phyloP scores from a whole-genome alignment of 2,888 invertebrate genomes.

The Minunthozetes semirufus region DNA sequence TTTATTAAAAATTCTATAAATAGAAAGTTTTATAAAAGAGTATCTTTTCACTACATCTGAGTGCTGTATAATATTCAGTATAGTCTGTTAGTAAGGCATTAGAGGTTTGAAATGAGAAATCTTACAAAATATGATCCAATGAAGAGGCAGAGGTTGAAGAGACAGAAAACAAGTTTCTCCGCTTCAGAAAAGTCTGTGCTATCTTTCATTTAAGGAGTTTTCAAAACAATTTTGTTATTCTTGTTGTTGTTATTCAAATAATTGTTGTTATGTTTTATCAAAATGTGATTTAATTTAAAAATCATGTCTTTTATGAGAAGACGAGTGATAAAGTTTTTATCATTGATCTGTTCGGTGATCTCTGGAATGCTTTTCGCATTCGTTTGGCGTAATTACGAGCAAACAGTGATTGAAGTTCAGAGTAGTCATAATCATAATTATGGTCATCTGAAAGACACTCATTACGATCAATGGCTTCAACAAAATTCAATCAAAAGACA shows the following conservation, averaged over 20 bases:
- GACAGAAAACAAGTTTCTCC: too few species aligned
- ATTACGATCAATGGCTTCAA: slow-evolving; percentile 42
- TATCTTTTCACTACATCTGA: too few species aligned
- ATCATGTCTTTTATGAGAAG: neutral
- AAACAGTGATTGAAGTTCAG: slow-evolving; percentile 38
- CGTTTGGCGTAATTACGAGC: slow-evolving; percentile 44
- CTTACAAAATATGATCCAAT: too few species aligned
- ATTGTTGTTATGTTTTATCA: neutral
- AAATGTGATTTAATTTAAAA: neutral
- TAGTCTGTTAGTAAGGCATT: too few species aligned
- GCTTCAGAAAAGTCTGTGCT: too few species aligned
- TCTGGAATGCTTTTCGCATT: slow-evolving; percentile 44
- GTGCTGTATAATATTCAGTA: too few species aligned
- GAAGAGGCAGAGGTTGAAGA: too few species aligned
- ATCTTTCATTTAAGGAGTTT: too few species aligned
- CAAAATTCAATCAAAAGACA: slow-evolving; percentile 37
- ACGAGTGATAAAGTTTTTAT: neutral
- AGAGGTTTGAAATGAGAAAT: too few species aligned
- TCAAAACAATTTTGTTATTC: too few species aligned
- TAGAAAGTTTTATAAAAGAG: too few species aligned
- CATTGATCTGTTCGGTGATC: slow-evolving; percentile 42
- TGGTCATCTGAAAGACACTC: slow-evolving; percentile 38
- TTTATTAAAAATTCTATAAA: too few species aligned
- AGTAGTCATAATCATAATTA: slow-evolving; percentile 33
- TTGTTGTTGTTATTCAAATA: neutral